Base-by-base conservation (phyloP, 2,797 vertebrate genomes). In the Pelobates cultripes region DNA sequence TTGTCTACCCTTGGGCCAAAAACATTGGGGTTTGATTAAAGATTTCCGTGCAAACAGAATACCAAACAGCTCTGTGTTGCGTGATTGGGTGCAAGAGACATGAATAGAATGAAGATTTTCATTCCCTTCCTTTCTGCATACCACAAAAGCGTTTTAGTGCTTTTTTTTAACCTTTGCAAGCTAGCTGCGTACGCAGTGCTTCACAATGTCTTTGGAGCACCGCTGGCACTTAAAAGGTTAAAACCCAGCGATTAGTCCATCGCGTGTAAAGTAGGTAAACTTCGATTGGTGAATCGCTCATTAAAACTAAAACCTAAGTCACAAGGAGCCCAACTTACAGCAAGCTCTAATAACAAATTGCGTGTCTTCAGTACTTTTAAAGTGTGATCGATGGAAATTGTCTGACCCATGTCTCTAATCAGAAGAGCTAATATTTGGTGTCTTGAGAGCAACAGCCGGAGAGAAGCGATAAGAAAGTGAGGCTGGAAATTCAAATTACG, bases 1-100 rank as follows among this genome's bases (percentile, higher is more conserved):
- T 70, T 44, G 79, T 70, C n/a, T 71, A 61, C 17, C 78, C 73
- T 61, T 57, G 63, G 74, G 67, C 80, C 70, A 44, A 14, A 67
- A 51, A 64, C 68, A 43, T 61, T 53, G 68, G 74, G 64, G 69
- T 77, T 66, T 82, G 74, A 82, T 77, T 82, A 72, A 72, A 68
- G 60, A 70, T 45, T 77, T 73, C 67, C 60, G 47, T 17, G 69
- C 72, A 69, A 41, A n/a, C 5, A 7, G 80, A 82, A 77, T 82
- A 61, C 55, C 61, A 82, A 82, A 17, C 61, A 77, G 40, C 60
- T n/a, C 15, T n/a, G 13, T 3, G 40, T 9, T 45, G 57, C 15
- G n/a, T 41, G 60, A 47, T 7, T 51, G 47, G 42, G 71, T 15
- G 15, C 55, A 4, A 14, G 79, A 69, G 79, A 17, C 72, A 63